These are phyloP conservation scores for Hydrocynus forskahlii DNA, from an alignment of 2,797 vertebrate species.

Conservation along the genomic window DNA sequence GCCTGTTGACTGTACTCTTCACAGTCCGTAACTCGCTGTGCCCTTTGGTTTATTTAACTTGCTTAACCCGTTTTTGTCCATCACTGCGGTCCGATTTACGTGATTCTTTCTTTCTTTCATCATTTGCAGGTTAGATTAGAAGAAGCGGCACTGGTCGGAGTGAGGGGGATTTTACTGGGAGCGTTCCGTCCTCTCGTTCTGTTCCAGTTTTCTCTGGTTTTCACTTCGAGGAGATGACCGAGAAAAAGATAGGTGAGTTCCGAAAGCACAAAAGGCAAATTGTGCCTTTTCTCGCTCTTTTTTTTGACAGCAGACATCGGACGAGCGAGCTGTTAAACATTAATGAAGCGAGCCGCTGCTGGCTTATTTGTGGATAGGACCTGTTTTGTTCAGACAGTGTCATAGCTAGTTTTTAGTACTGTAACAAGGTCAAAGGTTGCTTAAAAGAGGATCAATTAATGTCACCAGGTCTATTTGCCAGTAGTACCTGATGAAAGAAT, in stretches of 20 bases:
- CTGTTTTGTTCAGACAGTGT: slow-evolving; percentile 52
- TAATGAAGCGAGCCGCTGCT: slow-evolving; percentile 68
- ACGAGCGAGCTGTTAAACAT: slow-evolving; percentile 76
- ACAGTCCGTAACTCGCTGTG: slow-evolving; percentile 41
- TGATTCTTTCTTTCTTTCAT: neutral
- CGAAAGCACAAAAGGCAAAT: slow-evolving; percentile 31
- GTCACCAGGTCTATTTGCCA: neutral
- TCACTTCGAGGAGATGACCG: slow-evolving; percentile 71
- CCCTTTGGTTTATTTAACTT: slow-evolving; percentile 71
- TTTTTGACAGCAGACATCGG: slow-evolving; percentile 68
- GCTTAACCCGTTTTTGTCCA: slow-evolving; percentile 64
- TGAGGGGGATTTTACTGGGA: slow-evolving; percentile 4
- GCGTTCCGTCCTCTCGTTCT: slow-evolving; percentile 1
- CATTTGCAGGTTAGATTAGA: slow-evolving; percentile 42
- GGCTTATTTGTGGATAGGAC: slow-evolving; percentile 36
- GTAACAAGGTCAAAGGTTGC: slow-evolving; percentile 44
- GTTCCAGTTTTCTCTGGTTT: slow-evolving; percentile 28
- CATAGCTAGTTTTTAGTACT: slow-evolving; percentile 37
- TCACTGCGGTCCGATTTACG: slow-evolving; percentile 17
- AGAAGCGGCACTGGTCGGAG: slow-evolving; percentile 9
- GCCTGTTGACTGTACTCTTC: slow-evolving; percentile 4
- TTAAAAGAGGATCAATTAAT: slow-evolving; percentile 5
- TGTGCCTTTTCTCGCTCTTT: neutral
- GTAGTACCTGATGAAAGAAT: neutral
- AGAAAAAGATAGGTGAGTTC: slow-evolving; percentile 81